Percentiles rank a stretch among this genome's conserved stretches.
phyloP scores from a whole-genome alignment of 1,140 invertebrate species.

The Hylaeus anthracinus region DNA sequence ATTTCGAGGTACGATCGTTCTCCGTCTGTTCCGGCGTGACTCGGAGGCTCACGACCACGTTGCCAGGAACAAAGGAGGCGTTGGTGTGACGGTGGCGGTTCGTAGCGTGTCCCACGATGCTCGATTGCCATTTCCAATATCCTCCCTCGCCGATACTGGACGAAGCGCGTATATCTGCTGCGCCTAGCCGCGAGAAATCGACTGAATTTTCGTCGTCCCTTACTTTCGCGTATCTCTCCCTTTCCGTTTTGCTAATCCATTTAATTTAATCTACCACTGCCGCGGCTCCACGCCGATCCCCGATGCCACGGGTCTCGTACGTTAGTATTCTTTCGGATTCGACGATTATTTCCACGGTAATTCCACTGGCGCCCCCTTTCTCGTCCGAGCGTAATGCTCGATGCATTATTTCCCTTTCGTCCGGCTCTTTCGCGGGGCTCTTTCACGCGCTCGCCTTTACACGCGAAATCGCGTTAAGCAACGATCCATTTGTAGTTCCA shows the following conservation, averaged over 20 bases:
- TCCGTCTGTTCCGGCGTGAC: conserved; percentile 14
- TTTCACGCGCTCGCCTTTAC: conserved; percentile 18
- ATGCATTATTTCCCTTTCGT: conserved; percentile 10
- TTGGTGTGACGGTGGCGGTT: conserved; percentile 14
- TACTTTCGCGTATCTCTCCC: conserved; percentile 10
- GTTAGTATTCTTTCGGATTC: conserved; percentile 29
- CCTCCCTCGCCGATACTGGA: conserved; percentile 24
- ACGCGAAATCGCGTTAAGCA: conserved; percentile 32
- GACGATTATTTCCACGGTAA: not conserved
- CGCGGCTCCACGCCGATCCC: conserved; percentile 5
- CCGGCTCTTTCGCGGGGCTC: not conserved
- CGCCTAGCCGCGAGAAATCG: conserved; percentile 10
- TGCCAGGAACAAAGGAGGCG: conserved; percentile 1
- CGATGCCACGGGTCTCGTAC: not conserved
- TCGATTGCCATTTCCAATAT: conserved; percentile 69
- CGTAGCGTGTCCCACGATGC: conserved; percentile 49
- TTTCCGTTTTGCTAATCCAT: conserved; percentile 41
- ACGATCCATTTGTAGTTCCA: conserved; percentile 15
- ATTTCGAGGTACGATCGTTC: conserved; percentile 38
- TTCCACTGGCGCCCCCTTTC: not conserved
- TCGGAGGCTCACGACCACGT: conserved; percentile 19
- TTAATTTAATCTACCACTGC: conserved; percentile 40
- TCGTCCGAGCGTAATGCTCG: not conserved
- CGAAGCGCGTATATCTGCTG: conserved; percentile 19
- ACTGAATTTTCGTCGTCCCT: conserved; percentile 56